Conservation (phyloP, 2,113 vertebrate species). For the Takifugu bimaculatus region DNA sequence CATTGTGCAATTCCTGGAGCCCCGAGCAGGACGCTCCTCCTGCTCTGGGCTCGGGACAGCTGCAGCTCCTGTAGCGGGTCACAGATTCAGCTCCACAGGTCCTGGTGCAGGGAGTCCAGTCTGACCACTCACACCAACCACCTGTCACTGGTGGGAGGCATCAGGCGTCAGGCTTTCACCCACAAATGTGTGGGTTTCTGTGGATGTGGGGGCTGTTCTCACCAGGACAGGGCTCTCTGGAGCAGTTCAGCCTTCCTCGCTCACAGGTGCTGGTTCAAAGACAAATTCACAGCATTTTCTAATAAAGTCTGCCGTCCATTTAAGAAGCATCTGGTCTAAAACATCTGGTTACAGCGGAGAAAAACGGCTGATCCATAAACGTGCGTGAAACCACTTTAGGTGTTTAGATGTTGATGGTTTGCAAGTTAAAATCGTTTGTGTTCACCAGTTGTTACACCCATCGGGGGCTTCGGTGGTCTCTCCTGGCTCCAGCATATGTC, state of each 20-base stretch:
- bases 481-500: slow-evolving; percentile 63
- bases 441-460: slow-evolving; percentile 86
- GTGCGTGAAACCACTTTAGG: neutral
- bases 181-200: no score
- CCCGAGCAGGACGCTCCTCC: slow-evolving; percentile 69
- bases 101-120: slow-evolving; percentile 81
- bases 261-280: slow-evolving; percentile 77
- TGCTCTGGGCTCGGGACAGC: slow-evolving; percentile 75
- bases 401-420: no score
- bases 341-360: no score
- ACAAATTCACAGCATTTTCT: neutral
- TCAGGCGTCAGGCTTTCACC: no score
- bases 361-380: no score
- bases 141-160: slow-evolving; percentile 72
- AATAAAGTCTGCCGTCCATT: neutral
- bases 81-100: slow-evolving; percentile 79
- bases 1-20: slow-evolving; percentile 65
- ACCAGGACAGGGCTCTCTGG: slow-evolving; percentile 78
- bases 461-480: slow-evolving; percentile 54
- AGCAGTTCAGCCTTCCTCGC: slow-evolving; percentile 76
- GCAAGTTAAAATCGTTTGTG: no score
- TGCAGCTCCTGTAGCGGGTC: slow-evolving; percentile 80
- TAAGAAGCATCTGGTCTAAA: neutral
- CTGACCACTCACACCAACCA: slow-evolving; percentile 83
- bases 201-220: neutral